phyloP scores from a whole-genome alignment of 2,113 vertebrate species.

The Apistogramma diplotaenia region DNA sequence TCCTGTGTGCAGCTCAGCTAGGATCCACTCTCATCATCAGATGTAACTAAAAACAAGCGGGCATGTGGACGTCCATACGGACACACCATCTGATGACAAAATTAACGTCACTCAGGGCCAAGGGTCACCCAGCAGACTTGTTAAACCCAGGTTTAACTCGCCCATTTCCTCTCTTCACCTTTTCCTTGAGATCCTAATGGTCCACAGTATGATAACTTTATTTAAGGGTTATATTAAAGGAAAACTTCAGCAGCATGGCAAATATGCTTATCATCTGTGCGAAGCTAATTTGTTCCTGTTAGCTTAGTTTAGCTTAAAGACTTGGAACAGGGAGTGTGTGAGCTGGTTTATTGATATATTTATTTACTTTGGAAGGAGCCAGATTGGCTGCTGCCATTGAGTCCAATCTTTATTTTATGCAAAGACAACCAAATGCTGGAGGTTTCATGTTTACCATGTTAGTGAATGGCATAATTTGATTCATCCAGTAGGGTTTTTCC shows the following conservation, averaged over 20 bases:
- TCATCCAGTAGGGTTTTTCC: not conserved
- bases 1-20: not conserved
- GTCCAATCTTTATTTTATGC: not conserved
- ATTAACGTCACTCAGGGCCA: not conserved
- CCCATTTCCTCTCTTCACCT: not conserved
- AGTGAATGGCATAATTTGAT: not conserved
- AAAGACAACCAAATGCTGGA: not conserved
- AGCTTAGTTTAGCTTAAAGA: not conserved
- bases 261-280: not conserved
- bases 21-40: not conserved
- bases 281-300: not conserved
- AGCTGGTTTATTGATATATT: not conserved
- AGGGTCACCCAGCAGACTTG: too few species aligned
- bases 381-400: not conserved
- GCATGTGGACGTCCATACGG: not conserved
- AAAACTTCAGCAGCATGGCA: not conserved
- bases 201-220: too few species aligned
- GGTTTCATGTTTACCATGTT: not conserved
- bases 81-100: not conserved
- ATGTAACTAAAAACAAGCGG: not conserved
- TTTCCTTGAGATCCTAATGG: too few species aligned
- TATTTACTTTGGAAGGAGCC: not conserved
- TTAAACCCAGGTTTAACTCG: not conserved
- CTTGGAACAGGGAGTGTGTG: rapidly evolving
- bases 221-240: not conserved